phyloP scores from a whole-genome alignment of 2,113 vertebrate species.

The Ceyx cyanopectus region DNA sequence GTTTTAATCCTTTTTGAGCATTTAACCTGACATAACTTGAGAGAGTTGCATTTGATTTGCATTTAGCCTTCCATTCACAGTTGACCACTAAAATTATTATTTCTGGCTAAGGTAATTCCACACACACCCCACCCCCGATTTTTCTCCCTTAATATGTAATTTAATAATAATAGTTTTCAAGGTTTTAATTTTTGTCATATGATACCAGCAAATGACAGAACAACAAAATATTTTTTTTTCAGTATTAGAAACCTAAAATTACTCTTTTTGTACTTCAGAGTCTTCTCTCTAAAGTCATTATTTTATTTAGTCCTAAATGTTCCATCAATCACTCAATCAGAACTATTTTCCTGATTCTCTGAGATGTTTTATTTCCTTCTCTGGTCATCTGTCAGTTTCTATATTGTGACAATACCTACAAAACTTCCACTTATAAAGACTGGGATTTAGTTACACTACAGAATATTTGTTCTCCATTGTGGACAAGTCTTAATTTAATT shows the following conservation, averaged over 20 bases:
- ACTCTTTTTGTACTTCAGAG: background rate
- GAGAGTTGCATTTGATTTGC: background rate
- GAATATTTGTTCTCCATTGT: background rate
- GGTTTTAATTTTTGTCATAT: background rate
- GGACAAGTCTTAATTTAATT: background rate
- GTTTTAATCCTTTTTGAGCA: background rate
- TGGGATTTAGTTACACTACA: background rate
- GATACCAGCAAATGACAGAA: background rate
- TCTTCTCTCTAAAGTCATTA: background rate
- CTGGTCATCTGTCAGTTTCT: background rate
- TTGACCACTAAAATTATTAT: background rate
- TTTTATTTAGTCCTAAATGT: background rate
- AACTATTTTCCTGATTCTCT: background rate
- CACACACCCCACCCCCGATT: background rate
- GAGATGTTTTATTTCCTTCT: background rate
- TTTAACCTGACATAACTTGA: background rate
- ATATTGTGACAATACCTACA: background rate
- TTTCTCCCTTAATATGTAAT: background rate
- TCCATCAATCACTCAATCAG: background rate
- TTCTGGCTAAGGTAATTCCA: background rate
- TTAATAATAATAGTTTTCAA: background rate
- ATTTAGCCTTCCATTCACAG: background rate
- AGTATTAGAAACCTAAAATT: background rate
- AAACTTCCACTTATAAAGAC: background rate
- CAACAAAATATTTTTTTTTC: background rate